phyloP scores from a whole-genome alignment of 2,113 vertebrate genomes.

The Speoplatyrhinus poulsoni region DNA sequence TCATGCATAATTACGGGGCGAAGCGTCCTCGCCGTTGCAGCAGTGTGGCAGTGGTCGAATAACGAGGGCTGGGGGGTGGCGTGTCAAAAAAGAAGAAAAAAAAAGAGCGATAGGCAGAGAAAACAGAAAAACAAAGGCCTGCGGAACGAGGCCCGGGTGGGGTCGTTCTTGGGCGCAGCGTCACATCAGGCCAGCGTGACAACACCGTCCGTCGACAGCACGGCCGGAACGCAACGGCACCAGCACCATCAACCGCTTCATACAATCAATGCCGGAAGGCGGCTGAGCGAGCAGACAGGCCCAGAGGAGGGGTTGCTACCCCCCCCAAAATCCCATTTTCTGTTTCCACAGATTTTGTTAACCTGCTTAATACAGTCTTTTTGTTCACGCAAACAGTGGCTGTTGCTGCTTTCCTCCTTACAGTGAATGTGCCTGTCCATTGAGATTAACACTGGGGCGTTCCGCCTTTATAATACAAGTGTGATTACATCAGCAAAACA shows the following conservation, averaged over 20 bases:
- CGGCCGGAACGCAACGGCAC: slow-evolving; percentile 10
- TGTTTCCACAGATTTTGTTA: slow-evolving; percentile 31
- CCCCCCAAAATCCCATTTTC: slow-evolving; percentile 16
- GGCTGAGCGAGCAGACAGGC: slow-evolving; percentile 11
- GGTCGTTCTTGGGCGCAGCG: slow-evolving; percentile 67
- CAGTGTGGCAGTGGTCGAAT: slow-evolving; percentile 72
- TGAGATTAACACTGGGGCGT: slow-evolving; percentile 40
- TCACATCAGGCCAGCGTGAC: slow-evolving; percentile 71
- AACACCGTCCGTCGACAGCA: slow-evolving; percentile 72
- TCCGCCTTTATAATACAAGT: slow-evolving; percentile 36
- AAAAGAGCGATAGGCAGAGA: neutral
- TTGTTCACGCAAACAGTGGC: slow-evolving; percentile 8
- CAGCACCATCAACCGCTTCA: slow-evolving; percentile 16
- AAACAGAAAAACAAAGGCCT: slow-evolving; percentile 71
- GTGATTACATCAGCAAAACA: slow-evolving; percentile 62
- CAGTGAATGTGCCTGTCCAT: slow-evolving; percentile 26
- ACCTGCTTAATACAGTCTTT: slow-evolving; percentile 46
- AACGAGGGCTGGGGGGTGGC: slow-evolving; percentile 59
- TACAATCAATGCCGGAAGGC: slow-evolving; percentile 32
- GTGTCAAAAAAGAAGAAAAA: slow-evolving; percentile 23
- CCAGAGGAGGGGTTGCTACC: slow-evolving; percentile 32
- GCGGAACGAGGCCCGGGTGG: slow-evolving; percentile 60
- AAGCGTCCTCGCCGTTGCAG: slow-evolving; percentile 74
- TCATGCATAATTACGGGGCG: slow-evolving; percentile 81
- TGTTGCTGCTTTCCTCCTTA: neutral